phyloP scores from a whole-genome alignment of 2,113 vertebrate genomes.

The Potamarius usumacintae region DNA sequence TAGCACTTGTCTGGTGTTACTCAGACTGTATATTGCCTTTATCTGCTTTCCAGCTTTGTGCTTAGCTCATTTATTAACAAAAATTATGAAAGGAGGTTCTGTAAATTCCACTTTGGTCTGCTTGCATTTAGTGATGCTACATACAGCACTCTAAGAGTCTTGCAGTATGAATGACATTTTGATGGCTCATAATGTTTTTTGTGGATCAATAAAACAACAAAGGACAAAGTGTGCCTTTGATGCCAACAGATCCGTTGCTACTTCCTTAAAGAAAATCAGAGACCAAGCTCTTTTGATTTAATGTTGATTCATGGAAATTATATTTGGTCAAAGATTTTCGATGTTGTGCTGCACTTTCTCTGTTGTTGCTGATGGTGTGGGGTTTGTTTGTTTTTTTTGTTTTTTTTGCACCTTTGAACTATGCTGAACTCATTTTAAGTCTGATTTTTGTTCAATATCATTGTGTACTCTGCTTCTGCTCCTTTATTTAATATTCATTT shows the following conservation, averaged over 20 bases:
- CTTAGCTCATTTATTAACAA: background rate
- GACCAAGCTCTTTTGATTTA: background rate
- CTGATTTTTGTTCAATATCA: background rate
- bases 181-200: background rate
- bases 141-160: background rate
- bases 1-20: background rate
- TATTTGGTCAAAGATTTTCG: background rate
- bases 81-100: background rate
- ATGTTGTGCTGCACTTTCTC: background rate
- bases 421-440: background rate
- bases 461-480: background rate
- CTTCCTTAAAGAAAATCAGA: background rate
- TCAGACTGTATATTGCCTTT: background rate
- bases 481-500: background rate
- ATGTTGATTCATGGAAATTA: constrained; percentile 8
- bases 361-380: background rate
- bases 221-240: background rate
- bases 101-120: background rate
- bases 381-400: too few species aligned
- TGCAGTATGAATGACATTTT: background rate
- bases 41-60: background rate
- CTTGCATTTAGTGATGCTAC: background rate
- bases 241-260: background rate
- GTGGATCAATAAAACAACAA: background rate
- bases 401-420: background rate